These are phyloP conservation scores for Drosophila antonietae DNA, from an alignment of 2,888 invertebrate species.

Conservation along the genomic window DNA sequence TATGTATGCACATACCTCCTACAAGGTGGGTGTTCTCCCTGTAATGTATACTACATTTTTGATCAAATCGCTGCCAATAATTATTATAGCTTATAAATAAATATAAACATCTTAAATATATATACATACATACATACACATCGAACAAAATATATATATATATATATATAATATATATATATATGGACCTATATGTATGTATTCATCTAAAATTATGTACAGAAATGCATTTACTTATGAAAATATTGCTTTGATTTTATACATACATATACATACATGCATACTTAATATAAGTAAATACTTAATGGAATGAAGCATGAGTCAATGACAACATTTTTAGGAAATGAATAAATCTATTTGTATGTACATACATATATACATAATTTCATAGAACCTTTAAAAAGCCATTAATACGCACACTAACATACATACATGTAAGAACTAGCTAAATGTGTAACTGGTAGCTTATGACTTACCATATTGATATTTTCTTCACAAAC, in stretches of 20 bases:
- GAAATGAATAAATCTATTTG: neutral
- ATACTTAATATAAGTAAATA: neutral
- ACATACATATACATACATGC: neutral
- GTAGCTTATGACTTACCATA: conserved; percentile 40
- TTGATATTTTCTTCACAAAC: conserved; percentile 24
- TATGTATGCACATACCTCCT: too few species aligned
- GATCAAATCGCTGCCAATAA: neutral
- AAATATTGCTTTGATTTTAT: too few species aligned
- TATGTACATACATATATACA: neutral
- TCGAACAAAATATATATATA: too few species aligned
- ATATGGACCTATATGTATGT: too few species aligned
- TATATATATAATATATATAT: too few species aligned
- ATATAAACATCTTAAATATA: neutral
- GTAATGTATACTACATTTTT: neutral
- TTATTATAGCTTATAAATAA: neutral
- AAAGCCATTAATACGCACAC: neutral
- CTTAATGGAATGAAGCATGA: neutral
- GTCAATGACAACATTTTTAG: neutral
- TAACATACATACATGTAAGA: neutral
- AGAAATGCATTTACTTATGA: too few species aligned
- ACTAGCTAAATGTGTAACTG: conserved; percentile 7
- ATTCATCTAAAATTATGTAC: too few species aligned
- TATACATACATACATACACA: neutral
- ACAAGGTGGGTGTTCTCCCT: neutral
- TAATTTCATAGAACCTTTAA: conserved; percentile 17